Conservation (phyloP, 2,113 vertebrate genomes). For the Dipodomys merriami region DNA sequence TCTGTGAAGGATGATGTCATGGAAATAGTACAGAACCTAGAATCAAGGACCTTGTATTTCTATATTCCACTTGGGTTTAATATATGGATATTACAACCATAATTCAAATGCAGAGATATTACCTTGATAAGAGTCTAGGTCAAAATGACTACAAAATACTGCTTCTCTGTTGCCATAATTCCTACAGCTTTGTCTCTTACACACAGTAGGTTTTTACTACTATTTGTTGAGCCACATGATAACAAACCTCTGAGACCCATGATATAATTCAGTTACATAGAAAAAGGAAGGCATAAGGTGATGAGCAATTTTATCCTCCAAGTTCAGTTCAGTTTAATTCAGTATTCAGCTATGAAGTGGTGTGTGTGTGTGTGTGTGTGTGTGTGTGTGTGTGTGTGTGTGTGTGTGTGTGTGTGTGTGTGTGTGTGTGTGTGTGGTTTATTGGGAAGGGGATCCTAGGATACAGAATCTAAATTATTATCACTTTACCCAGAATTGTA, state of each 20-base stretch:
- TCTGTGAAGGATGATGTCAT: constrained; percentile 75
- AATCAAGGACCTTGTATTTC: constrained; percentile 67
- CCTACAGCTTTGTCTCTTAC: neutral
- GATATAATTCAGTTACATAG: neutral
- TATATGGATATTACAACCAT: constrained; percentile 71
- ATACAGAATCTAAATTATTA: constrained; percentile 33
- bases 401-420: too few species aligned
- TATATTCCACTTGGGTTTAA: constrained; percentile 77
- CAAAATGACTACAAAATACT: constrained; percentile 45
- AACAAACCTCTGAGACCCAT: neutral
- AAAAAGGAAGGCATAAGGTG: neutral
- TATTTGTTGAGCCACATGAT: neutral
- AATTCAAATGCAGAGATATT: constrained; percentile 71
- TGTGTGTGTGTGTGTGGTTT: neutral
- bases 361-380: neutral
- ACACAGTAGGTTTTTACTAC: constrained; percentile 33
- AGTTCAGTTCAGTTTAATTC: neutral
- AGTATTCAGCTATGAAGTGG: neutral
- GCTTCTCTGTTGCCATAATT: constrained; percentile 21
- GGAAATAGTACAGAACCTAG: constrained; percentile 69
- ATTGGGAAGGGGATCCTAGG: neutral
- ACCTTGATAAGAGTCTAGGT: constrained; percentile 51
- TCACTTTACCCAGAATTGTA: neutral
- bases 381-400: too few species aligned
- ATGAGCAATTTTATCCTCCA: neutral